Evolutionary conservation across 2,113 vertebrate species (phyloP), one percentile per base, ranked within the genome.

Genomic region (Erythrocebus patas): DNA sequence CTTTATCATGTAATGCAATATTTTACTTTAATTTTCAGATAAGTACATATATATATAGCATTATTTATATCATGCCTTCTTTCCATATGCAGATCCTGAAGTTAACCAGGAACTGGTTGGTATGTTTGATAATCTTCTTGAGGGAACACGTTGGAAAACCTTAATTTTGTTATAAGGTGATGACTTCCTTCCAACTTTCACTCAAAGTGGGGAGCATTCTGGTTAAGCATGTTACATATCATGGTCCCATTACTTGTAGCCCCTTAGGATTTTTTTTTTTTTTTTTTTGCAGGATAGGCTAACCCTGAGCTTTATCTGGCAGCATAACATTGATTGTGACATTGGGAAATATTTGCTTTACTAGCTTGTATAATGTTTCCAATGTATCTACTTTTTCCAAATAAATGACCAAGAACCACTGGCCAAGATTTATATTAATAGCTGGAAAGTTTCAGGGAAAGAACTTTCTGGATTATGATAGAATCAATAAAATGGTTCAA

Each of bases 11-110:
- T 64, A 64, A 64, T 64, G 61, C 61, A 64, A 64, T 64, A 64
- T 95, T 85, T 95, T 75, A 83, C 55, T 72, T 96, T 93, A 75
- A 91, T 95, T 96, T 93, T 93, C 18, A 93, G 22, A 38, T 70
- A 3, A 64, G 23, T n/a, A 27, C 32, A 50, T 50, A 59, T 90
- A 50, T 48, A 27, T 72, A 66, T 83, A 85, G 38, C 32, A 68
- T 75, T 90, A 78, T 86, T 93, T 95, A 68, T 20, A 93, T 27
- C 40, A 80, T 45, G 45, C 3, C 91, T 95, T 95, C 72, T 72
- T 83, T 48, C 32, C 32, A 43, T 55, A 12, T 8, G 5, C n/a
- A 93, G 23, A 80, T 86, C 38, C 35, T 72, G 35, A 0, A 73
- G 55, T 68, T 80, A 95, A 25, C 35, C 78, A 82, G 50, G 38